Evolutionary conservation across 2,797 vertebrate genomes (phyloP).

Genomic region (Anguilla pacifica): DNA sequence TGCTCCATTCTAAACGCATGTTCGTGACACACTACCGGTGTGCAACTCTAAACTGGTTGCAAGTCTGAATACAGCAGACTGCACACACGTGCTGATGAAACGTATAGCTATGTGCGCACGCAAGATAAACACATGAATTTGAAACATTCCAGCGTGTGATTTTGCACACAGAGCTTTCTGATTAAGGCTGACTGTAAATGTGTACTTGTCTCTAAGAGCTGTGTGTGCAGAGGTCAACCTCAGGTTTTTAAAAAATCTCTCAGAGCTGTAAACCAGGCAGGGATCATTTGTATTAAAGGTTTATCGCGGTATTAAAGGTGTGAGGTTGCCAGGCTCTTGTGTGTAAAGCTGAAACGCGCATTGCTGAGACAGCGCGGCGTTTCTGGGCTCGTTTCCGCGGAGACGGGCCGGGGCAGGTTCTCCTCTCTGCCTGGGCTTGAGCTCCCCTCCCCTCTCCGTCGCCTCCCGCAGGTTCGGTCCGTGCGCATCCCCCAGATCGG

Average conservation of each 20-base stretch:
- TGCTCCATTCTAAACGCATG: not conserved
- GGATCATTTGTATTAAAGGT: not conserved
- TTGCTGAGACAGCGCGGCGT: not conserved
- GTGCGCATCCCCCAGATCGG: constrained; percentile 98
- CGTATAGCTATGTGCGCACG: too few relatives aligned
- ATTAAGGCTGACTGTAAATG: too few relatives aligned
- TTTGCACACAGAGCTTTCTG: too few relatives aligned
- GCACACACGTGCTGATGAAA: not conserved
- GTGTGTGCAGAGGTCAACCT: not conserved
- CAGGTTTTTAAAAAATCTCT: not conserved
- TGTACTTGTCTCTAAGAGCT: not conserved
- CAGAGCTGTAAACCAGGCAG: not conserved
- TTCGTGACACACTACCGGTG: too few relatives aligned
- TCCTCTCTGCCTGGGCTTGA: not conserved
- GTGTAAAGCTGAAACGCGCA: not conserved
- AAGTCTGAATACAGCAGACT: not conserved
- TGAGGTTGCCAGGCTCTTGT: not conserved
- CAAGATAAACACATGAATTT: too few relatives aligned
- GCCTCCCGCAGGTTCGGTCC: constrained; percentile 83
- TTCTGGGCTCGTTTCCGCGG: not conserved
- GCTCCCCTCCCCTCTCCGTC: not conserved
- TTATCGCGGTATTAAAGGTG: not conserved
- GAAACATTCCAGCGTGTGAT: too few relatives aligned
- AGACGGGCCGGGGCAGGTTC: not conserved
- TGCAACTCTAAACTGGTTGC: not conserved